These are phyloP conservation scores for Sylvilagus floridanus DNA, from an alignment of 2,797 vertebrate genomes.

Conservation along the genomic window DNA sequence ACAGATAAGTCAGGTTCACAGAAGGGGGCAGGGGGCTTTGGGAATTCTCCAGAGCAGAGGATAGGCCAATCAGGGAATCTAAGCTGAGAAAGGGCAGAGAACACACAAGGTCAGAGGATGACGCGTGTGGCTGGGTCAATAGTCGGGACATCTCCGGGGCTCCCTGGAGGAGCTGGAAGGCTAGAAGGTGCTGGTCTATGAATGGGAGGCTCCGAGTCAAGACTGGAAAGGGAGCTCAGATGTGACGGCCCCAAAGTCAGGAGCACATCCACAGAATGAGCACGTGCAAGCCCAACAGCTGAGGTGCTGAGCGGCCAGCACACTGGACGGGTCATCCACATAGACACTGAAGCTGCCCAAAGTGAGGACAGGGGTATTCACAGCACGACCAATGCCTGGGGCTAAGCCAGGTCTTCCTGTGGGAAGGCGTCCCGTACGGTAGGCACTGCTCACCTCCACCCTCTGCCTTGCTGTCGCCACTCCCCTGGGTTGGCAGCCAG, in stretches of 20 bases:
- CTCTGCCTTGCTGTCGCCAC: background rate
- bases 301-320: no score
- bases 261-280: background rate
- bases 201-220: no score
- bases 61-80: background rate
- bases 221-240: background rate
- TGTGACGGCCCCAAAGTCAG: background rate
- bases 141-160: background rate
- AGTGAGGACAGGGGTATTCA: background rate
- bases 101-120: background rate
- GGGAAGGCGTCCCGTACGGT: no score
- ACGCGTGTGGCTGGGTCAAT: background rate
- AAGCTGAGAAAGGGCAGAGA: background rate
- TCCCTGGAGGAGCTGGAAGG: background rate
- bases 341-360: background rate
- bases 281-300: rapidly evolving
- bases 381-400: background rate
- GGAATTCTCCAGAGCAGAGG: background rate
- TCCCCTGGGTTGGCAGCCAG: background rate
- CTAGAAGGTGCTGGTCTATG: background rate
- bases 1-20: background rate
- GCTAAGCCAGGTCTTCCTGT: no score
- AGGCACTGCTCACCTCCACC: no score
- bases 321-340: background rate
- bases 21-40: background rate